Evolutionary conservation across 2,888 invertebrate genomes (phyloP), one percentile per base, ranked within the genome.

Genomic region (Argyresthia goedartella): DNA sequence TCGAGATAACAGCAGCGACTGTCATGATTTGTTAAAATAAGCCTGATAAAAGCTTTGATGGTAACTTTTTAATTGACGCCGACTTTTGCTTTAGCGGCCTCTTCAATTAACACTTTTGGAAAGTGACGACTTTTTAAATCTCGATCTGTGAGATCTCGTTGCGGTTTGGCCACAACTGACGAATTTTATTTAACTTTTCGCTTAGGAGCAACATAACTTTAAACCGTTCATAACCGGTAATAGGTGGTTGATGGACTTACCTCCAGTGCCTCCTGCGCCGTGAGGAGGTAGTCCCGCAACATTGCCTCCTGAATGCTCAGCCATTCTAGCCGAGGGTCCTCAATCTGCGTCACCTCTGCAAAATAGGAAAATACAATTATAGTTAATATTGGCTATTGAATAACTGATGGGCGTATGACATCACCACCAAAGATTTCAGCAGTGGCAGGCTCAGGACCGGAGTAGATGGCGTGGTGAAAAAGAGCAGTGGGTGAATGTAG

Each of bases 321-420:
- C 98, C 98, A 98, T 92, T 97, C 97, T 86, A 95, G 90, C 68
- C 98, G 90, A 58, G 98, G 98, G 85, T 98, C 98, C 88, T 98
- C 98, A 59, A 98, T 87, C 86, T 98, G 98, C 72, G 97, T 98
- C 70, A 93, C 92, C 90, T 97, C 96, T 96, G 89, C 41, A 89
- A 67, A 52, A 54, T 39, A 8, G n/a, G 11, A 49, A 36, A 7
- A 44, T 1, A 14, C 6, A 44, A 14, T 41, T 1, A 41, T 41
- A 25, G n/a, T 39, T 39, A 11, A 39, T 11, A 39, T 36, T 10
- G 41, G 8, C 41, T 41, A n/a, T 41, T n/a, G 11, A 41, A 8
- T 6, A 41, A 10, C 8, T 13, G n/a, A 10, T 39, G 41, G 11
- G 11, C 11, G 11, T 8, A 41, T 41, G 11, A 13, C 4, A 41